Base-by-base conservation (phyloP, 2,888 invertebrate species). In the Oligia strigilis region DNA sequence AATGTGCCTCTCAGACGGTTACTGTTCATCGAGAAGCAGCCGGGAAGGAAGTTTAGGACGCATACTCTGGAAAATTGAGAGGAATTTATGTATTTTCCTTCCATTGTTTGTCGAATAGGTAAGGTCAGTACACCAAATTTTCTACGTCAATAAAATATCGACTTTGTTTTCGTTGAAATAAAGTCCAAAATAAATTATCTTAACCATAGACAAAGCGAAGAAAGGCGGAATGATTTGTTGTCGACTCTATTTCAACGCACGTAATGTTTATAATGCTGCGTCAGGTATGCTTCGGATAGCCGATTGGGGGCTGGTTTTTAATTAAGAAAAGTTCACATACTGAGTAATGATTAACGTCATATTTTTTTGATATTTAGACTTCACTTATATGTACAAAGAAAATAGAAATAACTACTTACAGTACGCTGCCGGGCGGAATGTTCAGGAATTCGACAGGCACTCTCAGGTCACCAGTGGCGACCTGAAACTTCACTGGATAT, bases 11-110 rank as follows among this genome's bases (percentile, higher is more conserved):
- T 95, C 1, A 98, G 92, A 8, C 97, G 94, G 87, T 97, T 96
- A 83, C 97, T 97, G 93, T 98, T 98, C 91, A 96, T 93, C 3
- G 97, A 97, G 91, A 97, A 98, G 84, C 97, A 97, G 72, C 95
- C 95, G 23, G 94, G 93, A 62, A 95, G 95, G 91, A 98, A 97
- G 87, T 94, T 96, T 83, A 98, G 90, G 29, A 98, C 91, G 83
- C 97, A 96, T 29, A 98, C 94, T 55, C 98, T 98, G 96, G 43
- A 97, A 97, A 80, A 87, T 86, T 72, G 0, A 11, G 17, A 64
- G 1, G 19, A 55, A 13, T 58, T n/a, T 23, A 70, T 40, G 36
- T 29, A 9, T 49, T 49, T 43, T 43, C 23, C 17, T 36, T 36
- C 36, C 17, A 3, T 8, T 17, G 8, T 64, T 64, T 36, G 64